These are phyloP conservation scores for Tachystola acroxantha DNA, from an alignment of 2,888 invertebrate genomes.

Conservation along the genomic window DNA sequence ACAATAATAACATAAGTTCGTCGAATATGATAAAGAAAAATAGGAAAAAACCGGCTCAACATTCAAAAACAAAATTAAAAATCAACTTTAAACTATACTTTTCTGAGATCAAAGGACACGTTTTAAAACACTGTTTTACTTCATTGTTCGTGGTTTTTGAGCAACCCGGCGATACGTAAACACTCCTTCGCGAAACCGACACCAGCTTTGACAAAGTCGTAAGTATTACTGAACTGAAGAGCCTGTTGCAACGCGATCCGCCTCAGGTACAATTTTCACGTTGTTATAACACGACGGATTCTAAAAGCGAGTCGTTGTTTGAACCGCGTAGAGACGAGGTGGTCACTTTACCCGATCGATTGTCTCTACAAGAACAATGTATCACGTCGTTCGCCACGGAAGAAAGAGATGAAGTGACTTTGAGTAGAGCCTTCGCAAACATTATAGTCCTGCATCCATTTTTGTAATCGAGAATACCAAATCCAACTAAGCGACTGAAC, in stretches of 20 bases:
- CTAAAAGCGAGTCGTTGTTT: conserved; percentile 22
- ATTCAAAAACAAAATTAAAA: conserved; percentile 11
- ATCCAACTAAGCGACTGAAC: no score
- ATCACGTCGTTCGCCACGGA: conserved; percentile 40
- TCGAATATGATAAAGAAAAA: conserved; percentile 27
- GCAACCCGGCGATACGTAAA: not conserved
- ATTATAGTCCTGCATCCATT: no score
- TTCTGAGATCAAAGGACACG: conserved; percentile 46
- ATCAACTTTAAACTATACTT: conserved; percentile 32
- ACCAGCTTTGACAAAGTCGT: conserved; percentile 39
- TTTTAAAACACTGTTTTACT: conserved; percentile 6
- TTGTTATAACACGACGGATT: conserved; percentile 38
- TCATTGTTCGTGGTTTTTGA: no score
- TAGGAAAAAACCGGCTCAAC: conserved; percentile 37
- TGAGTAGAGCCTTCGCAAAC: conserved; percentile 37
- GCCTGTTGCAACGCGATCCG: conserved; percentile 41
- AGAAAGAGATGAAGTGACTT: conserved; percentile 59
- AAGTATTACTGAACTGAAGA: conserved; percentile 54
- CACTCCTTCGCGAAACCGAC: conserved; percentile 4
- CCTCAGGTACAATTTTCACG: conserved; percentile 66
- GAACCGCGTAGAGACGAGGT: conserved; percentile 10
- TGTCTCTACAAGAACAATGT: conserved; percentile 45
- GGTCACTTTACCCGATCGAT: conserved; percentile 21
- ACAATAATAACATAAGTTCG: no score
- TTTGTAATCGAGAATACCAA: no score